Conservation (phyloP, 2,113 vertebrate genomes). For the Bos indicus region DNA sequence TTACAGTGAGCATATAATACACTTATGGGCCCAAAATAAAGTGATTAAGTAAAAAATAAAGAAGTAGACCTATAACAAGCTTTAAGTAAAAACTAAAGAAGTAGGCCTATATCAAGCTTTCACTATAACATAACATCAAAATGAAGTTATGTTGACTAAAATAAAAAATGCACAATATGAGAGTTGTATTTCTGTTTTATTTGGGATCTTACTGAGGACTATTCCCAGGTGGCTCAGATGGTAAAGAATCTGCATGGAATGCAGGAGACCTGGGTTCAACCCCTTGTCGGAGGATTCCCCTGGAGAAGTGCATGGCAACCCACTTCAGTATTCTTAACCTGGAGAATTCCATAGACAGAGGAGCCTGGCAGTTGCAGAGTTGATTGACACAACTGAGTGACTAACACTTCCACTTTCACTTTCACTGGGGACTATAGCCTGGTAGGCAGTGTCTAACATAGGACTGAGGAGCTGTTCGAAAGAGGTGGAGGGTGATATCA, state of each 20-base stretch:
- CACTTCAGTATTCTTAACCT: not conserved
- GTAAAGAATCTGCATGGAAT: not conserved
- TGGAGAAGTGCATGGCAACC: not conserved
- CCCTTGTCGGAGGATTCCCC: not conserved
- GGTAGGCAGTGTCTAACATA: not conserved
- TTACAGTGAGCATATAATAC: not conserved
- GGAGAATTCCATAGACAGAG: not conserved
- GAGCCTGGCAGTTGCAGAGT: fast-evolving
- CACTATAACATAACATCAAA: not conserved
- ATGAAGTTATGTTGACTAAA: not conserved
- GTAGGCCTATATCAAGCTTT: not conserved
- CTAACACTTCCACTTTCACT: not conserved
- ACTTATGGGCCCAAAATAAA: not conserved
- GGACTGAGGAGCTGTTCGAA: not conserved
- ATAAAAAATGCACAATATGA: not conserved
- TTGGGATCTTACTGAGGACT: not conserved
- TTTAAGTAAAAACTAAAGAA: not conserved
- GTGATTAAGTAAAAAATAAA: not conserved
- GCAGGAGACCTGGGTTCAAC: not conserved
- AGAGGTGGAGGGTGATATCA: not conserved
- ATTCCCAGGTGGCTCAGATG: not conserved
- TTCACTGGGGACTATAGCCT: not conserved
- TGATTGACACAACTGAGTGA: not conserved
- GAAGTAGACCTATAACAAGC: not conserved
- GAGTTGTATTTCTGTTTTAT: not conserved